Evolutionary conservation across 2,113 vertebrate genomes (phyloP), one percentile per base, ranked within the genome.

Genomic region (Promerops cafer): DNA sequence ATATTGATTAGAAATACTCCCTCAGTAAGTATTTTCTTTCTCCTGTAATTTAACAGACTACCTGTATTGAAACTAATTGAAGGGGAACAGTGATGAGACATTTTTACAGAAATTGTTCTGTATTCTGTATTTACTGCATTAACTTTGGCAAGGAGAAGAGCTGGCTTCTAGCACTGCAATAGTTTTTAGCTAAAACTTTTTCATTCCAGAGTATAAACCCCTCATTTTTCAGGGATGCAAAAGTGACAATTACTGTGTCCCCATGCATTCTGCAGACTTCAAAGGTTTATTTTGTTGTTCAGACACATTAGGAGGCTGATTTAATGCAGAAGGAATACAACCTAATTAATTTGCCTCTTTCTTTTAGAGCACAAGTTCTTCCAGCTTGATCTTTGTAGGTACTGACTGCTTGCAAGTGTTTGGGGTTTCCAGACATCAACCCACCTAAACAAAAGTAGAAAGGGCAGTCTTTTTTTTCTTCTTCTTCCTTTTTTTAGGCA

Each of bases 401-500:
- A 26, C 7, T n/a, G 20, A 82, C 44, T 24, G 11, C 17, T 79
- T 88, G 13, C 10, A 70, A 59, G 60, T 37, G n/a, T 61, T 88
- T 28, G n/a, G 31, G 59, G 70, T 49, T 88, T 88, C 56, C 91
- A 44, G 64, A 86, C 35, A 54, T 68, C 66, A 82, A 52, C 39
- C 56, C 42, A 40, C 6, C 30, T 63, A 65, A 71, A 57, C 12
- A 45, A 39, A 76, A 92, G n/a, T 56, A 87, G 31, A 16, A 84
- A 64, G 3, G 1, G 1, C 27, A 26, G 9, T 33, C 4, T 52
- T 15, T 10, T 9, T 35, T 21, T 45, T 21, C 7, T 26, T 4
- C 2, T 0, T 1, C 0, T 5, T 35, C 2, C 3, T 8, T 17
- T 17, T 69, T 79, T 31, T 5, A 66, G 21, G 13, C 10, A 50